Evolutionary conservation across 1,140 invertebrate genomes (phyloP), one percentile per base, ranked within the genome.

Genomic region (Delia radicum): DNA sequence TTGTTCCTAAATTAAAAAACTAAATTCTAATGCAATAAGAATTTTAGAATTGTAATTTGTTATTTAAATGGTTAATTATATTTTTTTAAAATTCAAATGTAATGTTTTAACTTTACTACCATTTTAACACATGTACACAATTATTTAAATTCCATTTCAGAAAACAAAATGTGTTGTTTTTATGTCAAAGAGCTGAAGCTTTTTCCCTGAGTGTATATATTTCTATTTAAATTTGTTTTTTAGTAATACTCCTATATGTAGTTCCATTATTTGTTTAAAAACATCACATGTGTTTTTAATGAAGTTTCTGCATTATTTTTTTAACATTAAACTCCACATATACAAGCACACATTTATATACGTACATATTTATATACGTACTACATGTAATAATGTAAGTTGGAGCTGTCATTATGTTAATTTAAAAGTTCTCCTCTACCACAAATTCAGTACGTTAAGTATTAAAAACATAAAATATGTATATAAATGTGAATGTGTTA

Each of bases 341-440:
- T 26, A 7, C 24, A 62, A 2, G 21, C 48, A 18, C 46, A 61
- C n/a, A 5, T 62, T 21, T 62, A 42, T 42, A 42, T 5, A 12
- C 37, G 3, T 3, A 42, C 37, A 42, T 12, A 3, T 2, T 13
- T 12, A 42, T 12, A 42, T 12, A 3, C 37, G 15, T 42, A 42
- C 37, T 42, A 12, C 8, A 21, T 55, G n/a, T 37, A 10, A 13
- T 37, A 55, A 28, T 28, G 31, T 67, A n/a, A 29, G 63, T 29
- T 67, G 15, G 15, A 67, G 63, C 63, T 67, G 63, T 67, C 63
- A 67, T 67, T 67, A 67, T 67, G 63, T 67, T 67, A 67, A 67
- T 67, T 67, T 67, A 67, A 67, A 67, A 67, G 48, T 55, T 21
- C n/a, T 55, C n/a, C 48, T 21, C 18, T 55, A 21, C 18, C 15